Evolutionary conservation across 2,888 invertebrate species (phyloP).

Genomic region (Megastigmus dorsalis): DNA sequence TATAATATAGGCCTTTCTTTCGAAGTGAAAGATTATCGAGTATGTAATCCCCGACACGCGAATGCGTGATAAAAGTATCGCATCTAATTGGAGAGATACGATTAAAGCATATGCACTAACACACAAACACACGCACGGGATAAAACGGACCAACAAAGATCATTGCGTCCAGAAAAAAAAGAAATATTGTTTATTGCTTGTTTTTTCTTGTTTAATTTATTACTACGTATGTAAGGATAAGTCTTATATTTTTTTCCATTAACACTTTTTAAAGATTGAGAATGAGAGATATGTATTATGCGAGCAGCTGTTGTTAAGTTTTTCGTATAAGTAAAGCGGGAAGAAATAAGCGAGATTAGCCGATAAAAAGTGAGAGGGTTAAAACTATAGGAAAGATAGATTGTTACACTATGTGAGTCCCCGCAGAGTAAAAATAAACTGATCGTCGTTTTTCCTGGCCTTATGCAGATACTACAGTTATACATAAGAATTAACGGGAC

Average conservation of each 20-base stretch:
- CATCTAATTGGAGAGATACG: constrained; percentile 15
- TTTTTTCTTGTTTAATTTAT: constrained; percentile 50
- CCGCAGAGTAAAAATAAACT: constrained; percentile 26
- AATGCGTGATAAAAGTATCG: constrained; percentile 9
- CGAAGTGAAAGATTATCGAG: constrained; percentile 56
- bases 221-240: constrained; percentile 35
- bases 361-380: constrained; percentile 12
- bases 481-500: constrained; percentile 33
- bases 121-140: no score
- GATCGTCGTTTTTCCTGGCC: constrained; percentile 33
- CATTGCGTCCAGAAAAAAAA: constrained; percentile 26
- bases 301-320: constrained; percentile 53
- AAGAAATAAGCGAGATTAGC: neutral
- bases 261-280: constrained; percentile 35
- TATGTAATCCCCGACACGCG: constrained; percentile 48
- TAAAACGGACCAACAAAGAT: constrained; percentile 30
- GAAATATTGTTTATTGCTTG: constrained; percentile 51
- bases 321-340: constrained; percentile 34
- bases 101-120: constrained; percentile 13
- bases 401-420: constrained; percentile 24
- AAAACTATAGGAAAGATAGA: constrained; percentile 26
- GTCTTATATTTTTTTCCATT: constrained; percentile 39
- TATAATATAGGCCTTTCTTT: constrained; percentile 68
- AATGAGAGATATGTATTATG: constrained; percentile 41
- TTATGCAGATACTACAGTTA: constrained; percentile 36